A percentile compares a stretch with the other conserved stretches of the same genome.
Conservation (phyloP, 2,888 invertebrate species). For the Eupeodes latifasciatus region DNA sequence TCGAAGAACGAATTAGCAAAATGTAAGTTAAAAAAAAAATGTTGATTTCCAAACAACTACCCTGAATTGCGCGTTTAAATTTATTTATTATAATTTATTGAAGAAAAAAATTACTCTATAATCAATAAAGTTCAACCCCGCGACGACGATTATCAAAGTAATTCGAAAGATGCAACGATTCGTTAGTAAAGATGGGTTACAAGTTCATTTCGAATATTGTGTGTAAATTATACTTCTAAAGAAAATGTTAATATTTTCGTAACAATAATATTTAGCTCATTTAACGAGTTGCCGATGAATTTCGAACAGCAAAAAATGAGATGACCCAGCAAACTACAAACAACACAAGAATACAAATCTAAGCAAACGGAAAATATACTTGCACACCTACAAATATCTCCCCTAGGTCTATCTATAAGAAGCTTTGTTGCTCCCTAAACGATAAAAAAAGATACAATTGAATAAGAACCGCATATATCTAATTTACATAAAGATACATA, state of each 20-base stretch:
- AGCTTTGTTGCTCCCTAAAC: slow-evolving; percentile 3
- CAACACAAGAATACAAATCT: neutral
- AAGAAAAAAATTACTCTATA: neutral
- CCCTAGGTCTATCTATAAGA: neutral
- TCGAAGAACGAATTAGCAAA: neutral
- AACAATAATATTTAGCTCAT: slow-evolving; percentile 5
- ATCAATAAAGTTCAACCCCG: neutral
- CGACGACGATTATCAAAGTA: neutral
- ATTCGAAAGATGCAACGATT: neutral
- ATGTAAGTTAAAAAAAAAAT: neutral
- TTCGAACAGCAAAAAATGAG: neutral
- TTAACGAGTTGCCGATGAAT: slow-evolving; percentile 5
- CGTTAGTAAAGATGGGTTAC: neutral
- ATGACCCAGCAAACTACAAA: neutral
- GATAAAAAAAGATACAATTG: slow-evolving; percentile 11
- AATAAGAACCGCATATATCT: neutral
- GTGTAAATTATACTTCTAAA: neutral
- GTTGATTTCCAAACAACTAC: neutral
- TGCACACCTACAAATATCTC: neutral
- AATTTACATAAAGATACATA: slow-evolving; percentile 2
- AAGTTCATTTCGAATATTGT: neutral
- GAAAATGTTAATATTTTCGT: neutral
- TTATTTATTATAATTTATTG: neutral
- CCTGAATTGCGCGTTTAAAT: neutral
- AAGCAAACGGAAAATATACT: neutral